Evolutionary conservation across 1,140 invertebrate species (phyloP).

Genomic region (Lineus longissimus): DNA sequence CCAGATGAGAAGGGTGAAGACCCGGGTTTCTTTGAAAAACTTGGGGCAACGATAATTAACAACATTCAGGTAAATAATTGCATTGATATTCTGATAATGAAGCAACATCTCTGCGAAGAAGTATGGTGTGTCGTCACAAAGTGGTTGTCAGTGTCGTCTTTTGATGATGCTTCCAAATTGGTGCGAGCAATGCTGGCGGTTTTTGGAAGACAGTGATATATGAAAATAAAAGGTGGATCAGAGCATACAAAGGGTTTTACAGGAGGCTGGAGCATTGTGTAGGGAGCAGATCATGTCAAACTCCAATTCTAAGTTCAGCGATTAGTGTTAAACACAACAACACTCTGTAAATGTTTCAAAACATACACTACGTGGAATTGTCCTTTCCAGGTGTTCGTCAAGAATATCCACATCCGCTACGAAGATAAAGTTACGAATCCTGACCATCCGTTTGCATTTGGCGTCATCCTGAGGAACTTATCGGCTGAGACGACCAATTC

Average conservation of each 20-base stretch:
- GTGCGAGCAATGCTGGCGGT: no score
- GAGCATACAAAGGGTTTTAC: no score
- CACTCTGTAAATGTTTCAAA: background rate
- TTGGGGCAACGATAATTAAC: slow-evolving; percentile 71
- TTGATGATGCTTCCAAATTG: no score
- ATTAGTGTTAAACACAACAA: no score
- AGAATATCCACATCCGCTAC: slow-evolving; percentile 78
- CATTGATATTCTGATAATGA: background rate
- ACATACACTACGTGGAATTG: background rate
- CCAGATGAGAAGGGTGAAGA: slow-evolving; percentile 31
- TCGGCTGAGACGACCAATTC: slow-evolving; percentile 78
- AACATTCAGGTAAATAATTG: slow-evolving; percentile 66
- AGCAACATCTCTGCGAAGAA: background rate
- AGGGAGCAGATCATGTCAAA: no score
- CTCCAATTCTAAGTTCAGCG: no score
- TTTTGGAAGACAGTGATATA: no score
- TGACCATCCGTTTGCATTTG: slow-evolving; percentile 67
- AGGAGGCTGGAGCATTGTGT: no score
- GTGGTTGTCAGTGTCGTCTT: no score
- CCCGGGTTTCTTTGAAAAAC: slow-evolving; percentile 64
- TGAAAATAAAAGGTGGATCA: no score
- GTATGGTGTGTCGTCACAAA: no score
- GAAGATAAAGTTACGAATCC: slow-evolving; percentile 70
- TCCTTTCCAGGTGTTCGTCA: slow-evolving; percentile 61
- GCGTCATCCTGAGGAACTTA: slow-evolving; percentile 73